These are phyloP conservation scores for Protaetia brevitarsis DNA, from an alignment of 1,140 invertebrate genomes.

Conservation along the genomic window DNA sequence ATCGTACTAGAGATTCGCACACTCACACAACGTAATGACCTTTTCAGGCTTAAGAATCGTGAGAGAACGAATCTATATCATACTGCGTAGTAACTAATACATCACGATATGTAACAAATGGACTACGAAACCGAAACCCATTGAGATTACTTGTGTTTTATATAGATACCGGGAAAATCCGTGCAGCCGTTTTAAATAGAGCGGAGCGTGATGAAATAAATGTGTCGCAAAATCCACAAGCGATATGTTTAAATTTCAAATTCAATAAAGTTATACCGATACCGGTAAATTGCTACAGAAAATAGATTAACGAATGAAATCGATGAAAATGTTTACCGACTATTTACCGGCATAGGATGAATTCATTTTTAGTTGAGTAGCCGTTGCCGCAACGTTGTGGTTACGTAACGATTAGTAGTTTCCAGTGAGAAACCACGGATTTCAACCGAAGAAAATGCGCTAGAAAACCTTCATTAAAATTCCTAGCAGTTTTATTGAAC, in stretches of 20 bases:
- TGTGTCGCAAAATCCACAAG: not conserved
- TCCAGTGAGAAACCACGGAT: slow-evolving; percentile 5
- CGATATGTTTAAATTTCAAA: not conserved
- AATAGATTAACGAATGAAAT: slow-evolving; percentile 11
- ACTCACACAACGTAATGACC: too few species aligned
- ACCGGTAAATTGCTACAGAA: slow-evolving; percentile 10
- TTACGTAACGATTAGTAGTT: not conserved
- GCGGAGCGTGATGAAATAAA: not conserved
- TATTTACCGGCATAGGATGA: not conserved
- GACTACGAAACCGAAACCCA: not conserved
- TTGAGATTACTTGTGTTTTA: not conserved
- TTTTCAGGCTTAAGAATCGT: not conserved
- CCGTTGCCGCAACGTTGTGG: not conserved
- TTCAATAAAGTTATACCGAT: not conserved
- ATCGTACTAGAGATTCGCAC: too few species aligned
- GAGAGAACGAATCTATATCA: not conserved
- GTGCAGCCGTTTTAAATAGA: not conserved
- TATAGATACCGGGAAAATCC: too few species aligned
- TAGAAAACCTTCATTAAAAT: slow-evolving; percentile 15
- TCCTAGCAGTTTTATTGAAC: slow-evolving; percentile 10
- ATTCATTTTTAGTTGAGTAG: slow-evolving; percentile 2
- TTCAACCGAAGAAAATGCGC: slow-evolving; percentile 10
- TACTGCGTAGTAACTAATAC: not conserved
- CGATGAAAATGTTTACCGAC: slow-evolving; percentile 6
- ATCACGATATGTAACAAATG: not conserved